phyloP scores from a whole-genome alignment of 2,888 invertebrate species.

The Stenotaenia linearis region DNA sequence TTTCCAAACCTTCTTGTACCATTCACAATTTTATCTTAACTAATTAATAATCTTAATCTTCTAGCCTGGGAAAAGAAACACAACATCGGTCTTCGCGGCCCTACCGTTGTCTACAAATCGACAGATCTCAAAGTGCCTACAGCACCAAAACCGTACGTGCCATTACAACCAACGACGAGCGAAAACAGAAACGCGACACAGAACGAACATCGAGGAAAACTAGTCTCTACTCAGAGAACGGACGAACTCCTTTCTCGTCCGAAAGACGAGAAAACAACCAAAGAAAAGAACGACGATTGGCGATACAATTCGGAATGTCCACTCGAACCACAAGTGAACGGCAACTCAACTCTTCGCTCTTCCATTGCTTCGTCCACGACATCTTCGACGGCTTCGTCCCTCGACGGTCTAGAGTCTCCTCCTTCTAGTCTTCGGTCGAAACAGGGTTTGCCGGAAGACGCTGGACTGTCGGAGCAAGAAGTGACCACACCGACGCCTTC shows the following conservation, averaged over 20 bases:
- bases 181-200: not conserved
- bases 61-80: constrained; percentile 44
- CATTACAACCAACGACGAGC: not conserved
- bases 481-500: constrained; percentile 49
- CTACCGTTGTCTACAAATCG: constrained; percentile 46
- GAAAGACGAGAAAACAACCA: not conserved
- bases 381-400: not conserved
- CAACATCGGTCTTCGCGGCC: constrained; percentile 44
- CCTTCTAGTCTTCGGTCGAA: not conserved
- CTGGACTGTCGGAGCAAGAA: not conserved
- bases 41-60: not conserved
- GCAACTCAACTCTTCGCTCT: not conserved
- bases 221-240: constrained; percentile 1
- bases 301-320: not conserved
- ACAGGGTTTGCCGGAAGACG: constrained; percentile 10
- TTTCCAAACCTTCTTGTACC: no score
- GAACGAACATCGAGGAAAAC: not conserved
- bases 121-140: not conserved
- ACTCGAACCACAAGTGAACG: not conserved
- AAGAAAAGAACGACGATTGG: not conserved
- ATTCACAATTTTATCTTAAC: not conserved
- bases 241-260: not conserved
- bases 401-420: not conserved
- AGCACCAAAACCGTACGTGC: not conserved
- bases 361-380: constrained; percentile 1